Conservation (phyloP, 2,113 vertebrate genomes). For the Connochaetes taurinus region DNA sequence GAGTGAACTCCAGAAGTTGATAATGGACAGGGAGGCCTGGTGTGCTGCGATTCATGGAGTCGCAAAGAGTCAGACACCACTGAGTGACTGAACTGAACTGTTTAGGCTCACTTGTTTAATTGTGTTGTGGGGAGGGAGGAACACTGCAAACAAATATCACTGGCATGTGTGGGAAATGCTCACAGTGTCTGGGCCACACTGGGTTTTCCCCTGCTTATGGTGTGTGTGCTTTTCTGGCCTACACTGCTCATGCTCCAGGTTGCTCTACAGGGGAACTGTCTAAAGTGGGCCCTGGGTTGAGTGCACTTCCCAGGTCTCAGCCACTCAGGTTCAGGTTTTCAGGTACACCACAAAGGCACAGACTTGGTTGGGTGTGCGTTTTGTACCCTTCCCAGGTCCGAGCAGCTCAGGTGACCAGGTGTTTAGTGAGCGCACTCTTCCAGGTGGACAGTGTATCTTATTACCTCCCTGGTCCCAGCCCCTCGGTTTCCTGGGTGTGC, state of each 20-base stretch:
- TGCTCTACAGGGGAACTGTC: not conserved
- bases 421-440: fast-evolving
- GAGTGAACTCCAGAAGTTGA: too few relatives aligned
- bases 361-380: not conserved
- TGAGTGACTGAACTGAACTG: too few relatives aligned
- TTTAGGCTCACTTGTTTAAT: not conserved
- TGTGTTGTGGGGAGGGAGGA: not conserved
- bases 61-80: too few relatives aligned
- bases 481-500: fast-evolving
- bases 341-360: not conserved
- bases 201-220: not conserved
- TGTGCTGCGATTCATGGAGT: too few relatives aligned
- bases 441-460: not conserved
- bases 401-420: not conserved
- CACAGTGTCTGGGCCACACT: not conserved
- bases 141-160: not conserved
- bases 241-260: not conserved
- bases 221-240: not conserved
- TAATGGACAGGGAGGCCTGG: too few relatives aligned
- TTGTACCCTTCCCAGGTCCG: not conserved
- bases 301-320: not conserved
- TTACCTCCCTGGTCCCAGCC: not conserved
- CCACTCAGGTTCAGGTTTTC: not conserved
- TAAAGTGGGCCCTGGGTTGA: not conserved
- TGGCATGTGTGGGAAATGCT: not conserved